phyloP scores from a whole-genome alignment of 1,140 invertebrate species.

The Caenorhabditis briggsae region DNA sequence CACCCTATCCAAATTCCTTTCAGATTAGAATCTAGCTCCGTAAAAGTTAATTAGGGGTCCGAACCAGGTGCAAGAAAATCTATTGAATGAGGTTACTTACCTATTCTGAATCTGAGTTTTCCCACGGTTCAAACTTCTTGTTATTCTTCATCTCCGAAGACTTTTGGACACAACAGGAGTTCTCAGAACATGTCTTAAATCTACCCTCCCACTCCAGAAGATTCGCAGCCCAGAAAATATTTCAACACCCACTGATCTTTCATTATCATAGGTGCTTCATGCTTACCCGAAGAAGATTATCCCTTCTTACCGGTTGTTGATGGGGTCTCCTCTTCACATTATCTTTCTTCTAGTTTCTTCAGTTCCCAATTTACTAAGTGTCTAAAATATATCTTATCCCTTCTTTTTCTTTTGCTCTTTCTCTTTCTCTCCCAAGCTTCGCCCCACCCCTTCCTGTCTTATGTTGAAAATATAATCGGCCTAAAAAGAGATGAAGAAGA shows the following conservation, averaged over 20 bases:
- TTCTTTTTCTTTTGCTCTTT: neutral
- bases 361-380: slow-evolving; percentile 41
- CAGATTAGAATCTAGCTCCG: too few species aligned
- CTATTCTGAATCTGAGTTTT: too few species aligned
- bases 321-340: slow-evolving; percentile 1
- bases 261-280: slow-evolving; percentile 6
- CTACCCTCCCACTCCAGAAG: too few species aligned
- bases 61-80: too few species aligned
- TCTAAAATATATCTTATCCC: neutral
- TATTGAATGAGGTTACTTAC: too few species aligned
- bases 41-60: too few species aligned
- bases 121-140: too few species aligned
- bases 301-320: slow-evolving; percentile 26
- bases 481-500: slow-evolving; percentile 51
- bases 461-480: slow-evolving; percentile 51
- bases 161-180: too few species aligned
- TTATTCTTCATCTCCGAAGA: too few species aligned
- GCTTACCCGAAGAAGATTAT: slow-evolving; percentile 19
- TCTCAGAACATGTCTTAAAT: too few species aligned
- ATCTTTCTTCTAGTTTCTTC: neutral
- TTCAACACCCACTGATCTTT: neutral
- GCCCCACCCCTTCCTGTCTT: neutral
- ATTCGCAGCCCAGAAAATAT: too few species aligned
- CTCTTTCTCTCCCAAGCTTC: neutral
- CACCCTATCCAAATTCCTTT: too few species aligned